phyloP scores from a whole-genome alignment of 2,888 invertebrate species.

The Priapulus caudatus region DNA sequence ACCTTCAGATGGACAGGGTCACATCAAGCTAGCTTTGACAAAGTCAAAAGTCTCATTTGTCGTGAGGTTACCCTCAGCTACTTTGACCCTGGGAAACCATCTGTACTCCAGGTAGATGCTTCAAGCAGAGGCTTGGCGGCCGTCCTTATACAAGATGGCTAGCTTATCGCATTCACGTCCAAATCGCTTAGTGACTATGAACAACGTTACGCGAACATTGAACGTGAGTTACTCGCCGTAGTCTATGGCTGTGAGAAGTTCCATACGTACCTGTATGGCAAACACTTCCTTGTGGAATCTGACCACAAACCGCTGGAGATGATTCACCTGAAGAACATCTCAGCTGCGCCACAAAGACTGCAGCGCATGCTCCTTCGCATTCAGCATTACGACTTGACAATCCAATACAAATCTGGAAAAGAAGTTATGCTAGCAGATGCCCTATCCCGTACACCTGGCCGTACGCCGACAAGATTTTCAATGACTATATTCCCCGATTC shows the following conservation, averaged over 20 bases:
- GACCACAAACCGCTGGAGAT: conserved; percentile 36
- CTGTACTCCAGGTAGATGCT: conserved; percentile 28
- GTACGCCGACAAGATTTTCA: no score
- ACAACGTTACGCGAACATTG: conserved; percentile 33
- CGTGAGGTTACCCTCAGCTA: no score
- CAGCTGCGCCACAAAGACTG: conserved; percentile 32
- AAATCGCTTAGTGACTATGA: conserved; percentile 29
- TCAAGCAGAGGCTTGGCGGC: conserved; percentile 31
- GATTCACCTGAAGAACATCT: no score
- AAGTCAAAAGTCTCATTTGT: no score
- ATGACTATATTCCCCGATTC: no score
- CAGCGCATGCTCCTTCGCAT: conserved; percentile 31
- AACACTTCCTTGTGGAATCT: conserved; percentile 31
- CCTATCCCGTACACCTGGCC: conserved; percentile 23
- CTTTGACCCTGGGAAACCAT: conserved; percentile 22
- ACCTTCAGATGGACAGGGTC: no score
- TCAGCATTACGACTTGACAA: conserved; percentile 25
- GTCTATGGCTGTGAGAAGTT: no score
- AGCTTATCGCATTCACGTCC: conserved; percentile 33
- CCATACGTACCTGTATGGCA: no score
- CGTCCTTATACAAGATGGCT: conserved; percentile 26
- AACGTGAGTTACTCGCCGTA: conserved; percentile 35
- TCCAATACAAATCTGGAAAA: conserved; percentile 29
- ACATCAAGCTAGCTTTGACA: no score
- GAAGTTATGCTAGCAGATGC: conserved; percentile 28